A percentile compares a stretch with the other conserved stretches of the same genome.
phyloP scores from a whole-genome alignment of 2,797 vertebrate species.

The Pseudochirops cupreus region DNA sequence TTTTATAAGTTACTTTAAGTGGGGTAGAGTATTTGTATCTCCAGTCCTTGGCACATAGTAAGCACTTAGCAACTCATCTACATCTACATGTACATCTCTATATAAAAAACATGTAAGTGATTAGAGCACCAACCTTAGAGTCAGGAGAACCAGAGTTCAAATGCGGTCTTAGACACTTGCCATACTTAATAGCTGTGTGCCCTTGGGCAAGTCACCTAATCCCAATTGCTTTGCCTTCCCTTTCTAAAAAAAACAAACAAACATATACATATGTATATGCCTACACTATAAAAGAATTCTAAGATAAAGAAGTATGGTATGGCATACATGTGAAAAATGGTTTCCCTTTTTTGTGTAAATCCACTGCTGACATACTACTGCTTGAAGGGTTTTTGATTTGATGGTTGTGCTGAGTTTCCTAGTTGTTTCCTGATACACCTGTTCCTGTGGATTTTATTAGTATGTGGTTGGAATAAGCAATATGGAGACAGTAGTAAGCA shows the following conservation, averaged over 20 bases:
- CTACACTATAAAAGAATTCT: too few species aligned
- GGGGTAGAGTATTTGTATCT: neutral
- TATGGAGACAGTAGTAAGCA: neutral
- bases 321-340: neutral
- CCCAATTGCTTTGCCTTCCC: too few species aligned
- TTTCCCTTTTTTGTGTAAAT: conserved; percentile 52
- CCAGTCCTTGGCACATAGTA: neutral
- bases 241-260: too few species aligned
- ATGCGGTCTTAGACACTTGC: too few species aligned
- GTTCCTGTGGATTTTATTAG: conserved; percentile 48
- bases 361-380: conserved; percentile 56
- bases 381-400: conserved; percentile 65
- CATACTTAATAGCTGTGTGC: too few species aligned
- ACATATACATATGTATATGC: neutral
- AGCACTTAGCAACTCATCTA: neutral
- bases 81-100: neutral
- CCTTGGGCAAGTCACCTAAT: too few species aligned
- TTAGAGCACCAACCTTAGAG: too few species aligned
- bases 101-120: neutral
- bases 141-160: too few species aligned
- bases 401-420: conserved; percentile 77
- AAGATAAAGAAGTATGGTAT: neutral
- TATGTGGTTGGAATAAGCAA: conserved; percentile 21
- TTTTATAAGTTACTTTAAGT: neutral
- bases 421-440: conserved; percentile 49